Evolutionary conservation across 2,797 vertebrate species (phyloP), one percentile per base, ranked within the genome.

Genomic region (Miichthys miiuy): DNA sequence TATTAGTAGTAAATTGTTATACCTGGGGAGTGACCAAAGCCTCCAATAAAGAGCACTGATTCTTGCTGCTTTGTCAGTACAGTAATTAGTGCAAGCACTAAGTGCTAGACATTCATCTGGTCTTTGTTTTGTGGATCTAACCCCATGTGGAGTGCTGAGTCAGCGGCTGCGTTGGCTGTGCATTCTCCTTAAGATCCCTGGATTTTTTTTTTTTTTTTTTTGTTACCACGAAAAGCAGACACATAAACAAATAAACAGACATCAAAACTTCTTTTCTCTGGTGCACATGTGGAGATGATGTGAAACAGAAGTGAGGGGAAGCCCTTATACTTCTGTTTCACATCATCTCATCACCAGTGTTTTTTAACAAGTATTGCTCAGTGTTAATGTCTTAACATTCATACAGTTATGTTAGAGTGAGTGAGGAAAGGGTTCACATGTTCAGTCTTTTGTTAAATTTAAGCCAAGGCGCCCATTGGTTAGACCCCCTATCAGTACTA

Each of bases 61-160:
- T 44, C 18, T 55, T 16, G 30, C 72, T 46, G 30, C 72, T 55
- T 12, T 64, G 77, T 74, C 41, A 66, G 41, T 72, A 46, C 55
- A 56, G 38, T 71, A 80, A 90, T 89, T 78, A 88, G 25, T 67
- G 70, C 38, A 67, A 76, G 78, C 25, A 62, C 68, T 56, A 58
- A 84, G 72, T 63, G 65, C 23, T 11, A 67, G 46, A 51, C 67
- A 42, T 82, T 80, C 69, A 77, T 90, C 73, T 90, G 77, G 71
- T 89, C 68, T 91, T 82, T 85, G 85, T 84, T 88, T 80, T 75
- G 76, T 70, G 57, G 46, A 56, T 83, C 73, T 77, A 81, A 81
- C 79, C 84, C 73, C 74, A 81, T 86, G 81, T 60, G 78, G 83
- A 62, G 54, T 74, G 82, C 86, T 87, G 87, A 87, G 58, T 91